phyloP scores from a whole-genome alignment of 1,140 invertebrate species.

The Papilio glaucus region DNA sequence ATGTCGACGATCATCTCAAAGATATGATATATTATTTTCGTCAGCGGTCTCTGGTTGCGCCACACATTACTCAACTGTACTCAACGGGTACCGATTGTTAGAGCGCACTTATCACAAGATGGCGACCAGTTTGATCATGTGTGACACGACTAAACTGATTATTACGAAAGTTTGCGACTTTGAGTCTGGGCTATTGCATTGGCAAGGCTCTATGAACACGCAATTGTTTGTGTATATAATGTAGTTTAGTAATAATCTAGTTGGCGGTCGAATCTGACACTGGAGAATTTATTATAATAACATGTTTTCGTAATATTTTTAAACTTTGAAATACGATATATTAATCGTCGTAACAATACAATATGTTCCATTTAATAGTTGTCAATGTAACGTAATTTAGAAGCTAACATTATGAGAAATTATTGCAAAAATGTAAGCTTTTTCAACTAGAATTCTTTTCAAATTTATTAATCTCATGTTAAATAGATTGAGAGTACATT shows the following conservation, averaged over 20 bases:
- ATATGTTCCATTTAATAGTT: too few relatives aligned
- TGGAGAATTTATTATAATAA: background rate
- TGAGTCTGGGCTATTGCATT: slow-evolving; percentile 13
- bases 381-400: too few relatives aligned
- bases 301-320: too few relatives aligned
- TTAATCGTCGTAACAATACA: too few relatives aligned
- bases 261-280: background rate
- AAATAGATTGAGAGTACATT: too few relatives aligned
- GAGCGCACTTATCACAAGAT: slow-evolving; percentile 56
- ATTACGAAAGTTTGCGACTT: slow-evolving; percentile 46
- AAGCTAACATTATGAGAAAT: too few relatives aligned
- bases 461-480: too few relatives aligned
- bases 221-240: slow-evolving; percentile 15
- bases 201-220: slow-evolving; percentile 18
- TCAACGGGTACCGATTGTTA: slow-evolving; percentile 44
- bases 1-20: slow-evolving; percentile 32
- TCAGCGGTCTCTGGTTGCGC: slow-evolving; percentile 45
- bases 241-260: background rate
- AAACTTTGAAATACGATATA: too few relatives aligned
- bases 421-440: too few relatives aligned
- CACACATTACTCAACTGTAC: slow-evolving; percentile 46
- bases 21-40: slow-evolving; percentile 37
- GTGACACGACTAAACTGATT: slow-evolving; percentile 55
- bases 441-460: too few relatives aligned
- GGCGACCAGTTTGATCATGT: slow-evolving; percentile 57